Evolutionary conservation across 2,888 invertebrate genomes (phyloP), one percentile per base, ranked within the genome.

Genomic region (Nomada lathburiana): DNA sequence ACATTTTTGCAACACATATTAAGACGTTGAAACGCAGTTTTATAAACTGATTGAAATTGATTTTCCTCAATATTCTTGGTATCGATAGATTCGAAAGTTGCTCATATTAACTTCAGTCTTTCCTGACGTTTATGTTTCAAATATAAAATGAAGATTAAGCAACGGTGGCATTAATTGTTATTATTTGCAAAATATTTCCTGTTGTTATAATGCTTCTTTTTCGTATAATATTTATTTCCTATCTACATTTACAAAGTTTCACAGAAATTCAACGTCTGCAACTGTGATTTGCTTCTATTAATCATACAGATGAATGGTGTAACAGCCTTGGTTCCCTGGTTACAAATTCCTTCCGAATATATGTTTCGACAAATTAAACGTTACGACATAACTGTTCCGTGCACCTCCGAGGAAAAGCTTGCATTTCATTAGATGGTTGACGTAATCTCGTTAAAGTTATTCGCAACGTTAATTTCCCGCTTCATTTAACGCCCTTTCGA

Each of bases 391-490:
- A 53, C 18, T n/a, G 7, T 53, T 2, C 10, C n/a, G 9, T 53
- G n/a, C 53, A 5, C 10, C 53, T 18, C 2, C n/a, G n/a, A 11
- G 9, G 16, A 29, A n/a, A 50, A 20, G 18, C 42, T 55, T 55
- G 55, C 44, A 59, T 59, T 47, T 44, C 59, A 69, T 57, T 69
- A 69, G 57, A 47, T 59, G 57, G 13, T 26, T 59, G 69, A 59
- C 57, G 57, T 26, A 69, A 69, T 57, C 26, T n/a, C n/a, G 44
- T 26, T 23, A n/a, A 69, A 69, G 26, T 69, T 69, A 44, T 44
- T 57, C 55, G 68, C 42, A 26, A 42, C 55, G 57, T 47, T 69
- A 47, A 69, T 69, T 69, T 69, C 57, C 18, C 18, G 57, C 57
- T 57, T 57, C 69, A 57, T 69, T 59, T 44, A 59, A 26, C 57